Evolutionary conservation across 2,888 invertebrate species (phyloP).

Genomic region (Neocrepidodera transversa): DNA sequence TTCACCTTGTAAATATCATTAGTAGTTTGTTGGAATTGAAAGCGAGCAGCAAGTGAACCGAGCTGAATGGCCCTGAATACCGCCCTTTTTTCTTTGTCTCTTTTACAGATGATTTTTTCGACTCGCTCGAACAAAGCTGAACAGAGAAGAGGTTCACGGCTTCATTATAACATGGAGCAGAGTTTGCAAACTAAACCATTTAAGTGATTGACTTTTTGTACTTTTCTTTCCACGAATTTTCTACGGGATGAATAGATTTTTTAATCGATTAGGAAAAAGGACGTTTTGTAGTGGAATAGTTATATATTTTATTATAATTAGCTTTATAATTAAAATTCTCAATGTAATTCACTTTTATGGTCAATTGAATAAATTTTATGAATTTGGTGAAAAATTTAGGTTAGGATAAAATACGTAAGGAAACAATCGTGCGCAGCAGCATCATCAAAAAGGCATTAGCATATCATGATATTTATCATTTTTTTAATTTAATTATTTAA

Average conservation of each 20-base stretch:
- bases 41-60: slow-evolving; percentile 47
- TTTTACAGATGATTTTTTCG: slow-evolving; percentile 39
- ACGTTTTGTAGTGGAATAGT: no score
- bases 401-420: no score
- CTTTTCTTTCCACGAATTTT: slow-evolving; percentile 13
- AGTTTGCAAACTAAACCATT: slow-evolving; percentile 44
- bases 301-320: no score
- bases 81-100: slow-evolving; percentile 44
- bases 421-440: no score
- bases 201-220: slow-evolving; percentile 43
- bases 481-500: no score
- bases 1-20: slow-evolving; percentile 30
- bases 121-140: slow-evolving; percentile 35
- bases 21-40: slow-evolving; percentile 31
- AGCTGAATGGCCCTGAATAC: slow-evolving; percentile 35
- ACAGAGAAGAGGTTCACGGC: slow-evolving; percentile 32
- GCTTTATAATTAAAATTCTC: no score
- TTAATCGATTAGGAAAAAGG: no score
- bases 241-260: slow-evolving; percentile 13
- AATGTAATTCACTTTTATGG: no score
- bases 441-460: no score
- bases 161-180: slow-evolving; percentile 37
- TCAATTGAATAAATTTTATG: no score
- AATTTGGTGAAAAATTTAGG: no score
- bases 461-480: no score